phyloP scores from a whole-genome alignment of 1,140 invertebrate genomes.

The Belonocnema kinseyi region DNA sequence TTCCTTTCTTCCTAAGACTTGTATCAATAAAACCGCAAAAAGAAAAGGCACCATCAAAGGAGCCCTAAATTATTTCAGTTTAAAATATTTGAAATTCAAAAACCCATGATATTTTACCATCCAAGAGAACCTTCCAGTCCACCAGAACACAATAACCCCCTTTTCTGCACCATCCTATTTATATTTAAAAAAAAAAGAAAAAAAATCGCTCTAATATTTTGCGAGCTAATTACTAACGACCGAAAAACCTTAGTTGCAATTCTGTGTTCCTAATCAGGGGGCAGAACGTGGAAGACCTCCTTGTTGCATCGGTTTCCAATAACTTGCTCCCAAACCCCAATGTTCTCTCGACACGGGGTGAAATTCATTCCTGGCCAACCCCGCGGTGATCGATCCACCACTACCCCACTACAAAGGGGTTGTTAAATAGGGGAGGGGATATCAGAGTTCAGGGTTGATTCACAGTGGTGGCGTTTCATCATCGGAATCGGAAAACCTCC shows the following conservation, averaged over 20 bases:
- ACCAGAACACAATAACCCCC: background rate
- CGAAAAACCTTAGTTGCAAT: conserved; percentile 44
- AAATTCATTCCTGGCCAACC: background rate
- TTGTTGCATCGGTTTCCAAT: conserved; percentile 60
- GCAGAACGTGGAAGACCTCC: conserved; percentile 61
- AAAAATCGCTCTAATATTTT: conserved; percentile 2
- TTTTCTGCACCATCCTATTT: background rate
- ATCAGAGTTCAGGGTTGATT: conserved; percentile 32
- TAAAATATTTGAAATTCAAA: too few species aligned
- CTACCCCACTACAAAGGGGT: background rate
- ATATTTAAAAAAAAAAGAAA: background rate
- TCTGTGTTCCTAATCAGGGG: conserved; percentile 63
- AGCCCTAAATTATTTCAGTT: too few species aligned
- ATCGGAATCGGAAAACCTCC: conserved; percentile 51
- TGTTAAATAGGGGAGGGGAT: conserved; percentile 32
- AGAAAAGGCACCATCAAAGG: too few species aligned
- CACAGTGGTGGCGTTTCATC: conserved; percentile 29
- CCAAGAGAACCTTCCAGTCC: conserved; percentile 1
- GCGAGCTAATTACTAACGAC: background rate
- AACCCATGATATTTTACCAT: too few species aligned
- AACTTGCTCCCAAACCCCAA: conserved; percentile 30
- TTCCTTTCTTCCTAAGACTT: too few species aligned
- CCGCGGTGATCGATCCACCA: background rate
- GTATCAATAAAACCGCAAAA: too few species aligned
- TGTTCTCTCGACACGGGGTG: background rate